These are phyloP conservation scores for Propsilocerus akamusi DNA, from an alignment of 1,140 invertebrate genomes.

Conservation along the genomic window DNA sequence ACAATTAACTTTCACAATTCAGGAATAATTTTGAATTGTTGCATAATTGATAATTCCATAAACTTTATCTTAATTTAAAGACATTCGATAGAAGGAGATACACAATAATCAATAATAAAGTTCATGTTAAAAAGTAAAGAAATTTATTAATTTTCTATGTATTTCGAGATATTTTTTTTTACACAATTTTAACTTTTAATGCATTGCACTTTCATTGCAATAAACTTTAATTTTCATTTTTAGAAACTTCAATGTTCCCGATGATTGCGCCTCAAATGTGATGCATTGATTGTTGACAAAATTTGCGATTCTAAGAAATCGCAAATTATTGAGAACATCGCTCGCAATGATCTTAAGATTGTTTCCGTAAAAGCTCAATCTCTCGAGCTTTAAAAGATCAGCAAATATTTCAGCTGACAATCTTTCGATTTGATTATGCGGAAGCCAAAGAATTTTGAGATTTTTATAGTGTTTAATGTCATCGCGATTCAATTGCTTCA, in stretches of 20 bases:
- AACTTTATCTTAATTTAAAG: too few relatives aligned
- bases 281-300: background rate
- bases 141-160: too few relatives aligned
- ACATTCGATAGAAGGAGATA: too few relatives aligned
- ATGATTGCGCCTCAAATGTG: too few relatives aligned
- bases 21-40: slow-evolving; percentile 50
- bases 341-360: background rate
- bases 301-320: background rate
- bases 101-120: too few relatives aligned
- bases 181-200: too few relatives aligned
- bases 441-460: background rate
- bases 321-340: background rate
- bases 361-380: background rate
- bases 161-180: too few relatives aligned
- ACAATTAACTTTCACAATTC: slow-evolving; percentile 61
- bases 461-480: background rate
- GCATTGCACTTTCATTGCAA: too few relatives aligned
- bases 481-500: background rate
- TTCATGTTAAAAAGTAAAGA: too few relatives aligned
- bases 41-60: too few relatives aligned
- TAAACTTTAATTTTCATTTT: too few relatives aligned
- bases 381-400: background rate
- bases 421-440: background rate
- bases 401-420: background rate
- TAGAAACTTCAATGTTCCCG: too few relatives aligned